Conservation (phyloP, 2,797 vertebrate species). For the Alcedo quadribrachys region DNA sequence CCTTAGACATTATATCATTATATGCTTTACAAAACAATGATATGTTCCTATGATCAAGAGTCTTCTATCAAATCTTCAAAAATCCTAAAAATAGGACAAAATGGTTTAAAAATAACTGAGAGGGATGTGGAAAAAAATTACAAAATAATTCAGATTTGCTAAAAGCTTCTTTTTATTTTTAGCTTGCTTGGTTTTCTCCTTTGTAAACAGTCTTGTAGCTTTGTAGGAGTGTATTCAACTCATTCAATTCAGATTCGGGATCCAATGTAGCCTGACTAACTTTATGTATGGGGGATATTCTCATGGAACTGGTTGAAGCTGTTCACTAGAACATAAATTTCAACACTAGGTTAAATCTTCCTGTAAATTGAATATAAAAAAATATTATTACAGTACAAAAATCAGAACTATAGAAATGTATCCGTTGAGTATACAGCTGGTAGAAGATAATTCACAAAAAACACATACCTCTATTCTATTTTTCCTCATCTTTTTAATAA, state of each 20-base stretch:
- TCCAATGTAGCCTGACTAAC: not conserved
- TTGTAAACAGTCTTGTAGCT: not conserved
- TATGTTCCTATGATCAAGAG: slow-evolving; percentile 1
- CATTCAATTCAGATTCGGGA: not conserved
- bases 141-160: not conserved
- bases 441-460: not conserved
- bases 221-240: not conserved
- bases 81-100: slow-evolving; percentile 21
- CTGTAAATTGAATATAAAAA: not conserved
- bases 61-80: not conserved
- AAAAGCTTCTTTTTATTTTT: slow-evolving; percentile 15
- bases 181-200: not conserved
- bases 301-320: not conserved
- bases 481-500: not conserved
- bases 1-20: slow-evolving; percentile 20
- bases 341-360: not conserved
- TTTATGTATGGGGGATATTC: not conserved
- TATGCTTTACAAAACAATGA: slow-evolving; percentile 38
- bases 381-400: not conserved
- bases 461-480: not conserved
- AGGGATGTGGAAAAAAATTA: not conserved
- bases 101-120: slow-evolving; percentile 37
- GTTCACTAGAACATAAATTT: not conserved
- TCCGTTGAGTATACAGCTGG: not conserved
- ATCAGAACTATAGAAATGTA: not conserved